A percentile compares a stretch with the other conserved stretches of the same genome.
phyloP scores from a whole-genome alignment of 2,113 vertebrate genomes.

The Struthidea cinerea region DNA sequence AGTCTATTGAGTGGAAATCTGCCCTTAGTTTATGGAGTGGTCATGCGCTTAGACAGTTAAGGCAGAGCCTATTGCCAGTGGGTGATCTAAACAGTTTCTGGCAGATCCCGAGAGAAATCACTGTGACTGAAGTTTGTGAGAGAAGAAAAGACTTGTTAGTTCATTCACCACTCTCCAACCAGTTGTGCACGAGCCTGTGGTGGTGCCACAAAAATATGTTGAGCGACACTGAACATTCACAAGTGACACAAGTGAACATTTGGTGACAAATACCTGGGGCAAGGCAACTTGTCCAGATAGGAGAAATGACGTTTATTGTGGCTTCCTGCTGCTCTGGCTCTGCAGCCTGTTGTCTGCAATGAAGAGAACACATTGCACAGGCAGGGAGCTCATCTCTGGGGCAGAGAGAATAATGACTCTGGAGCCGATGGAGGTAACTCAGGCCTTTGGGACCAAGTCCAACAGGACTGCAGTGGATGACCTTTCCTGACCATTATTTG shows the following conservation, averaged over 20 bases:
- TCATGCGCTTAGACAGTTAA: not conserved
- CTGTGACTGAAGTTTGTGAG: not conserved
- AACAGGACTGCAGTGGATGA: not conserved
- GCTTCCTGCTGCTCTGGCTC: not conserved
- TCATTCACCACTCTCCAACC: not conserved
- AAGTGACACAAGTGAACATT: not conserved
- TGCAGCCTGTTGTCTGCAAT: not conserved
- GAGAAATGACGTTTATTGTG: not conserved
- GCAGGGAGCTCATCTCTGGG: not conserved
- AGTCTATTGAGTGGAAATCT: constrained; percentile 3
- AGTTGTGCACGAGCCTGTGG: not conserved
- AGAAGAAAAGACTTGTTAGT: not conserved
- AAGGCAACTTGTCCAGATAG: not conserved
- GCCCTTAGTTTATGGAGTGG: not conserved
- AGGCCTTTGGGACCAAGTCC: not conserved
- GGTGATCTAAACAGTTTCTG: constrained; percentile 4
- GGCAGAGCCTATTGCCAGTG: not conserved
- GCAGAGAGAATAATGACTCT: not conserved
- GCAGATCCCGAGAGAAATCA: not conserved
- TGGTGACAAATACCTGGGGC: not conserved
- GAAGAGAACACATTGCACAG: not conserved
- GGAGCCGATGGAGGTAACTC: not conserved
- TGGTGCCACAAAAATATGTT: not conserved
- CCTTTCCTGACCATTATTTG: not conserved
- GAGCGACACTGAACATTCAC: not conserved